These are phyloP conservation scores for Hydractinia symbiolongicarpus DNA, from an alignment of 30 jellyfish, hydroid and myxozoan genomes.

Conservation along the genomic window DNA sequence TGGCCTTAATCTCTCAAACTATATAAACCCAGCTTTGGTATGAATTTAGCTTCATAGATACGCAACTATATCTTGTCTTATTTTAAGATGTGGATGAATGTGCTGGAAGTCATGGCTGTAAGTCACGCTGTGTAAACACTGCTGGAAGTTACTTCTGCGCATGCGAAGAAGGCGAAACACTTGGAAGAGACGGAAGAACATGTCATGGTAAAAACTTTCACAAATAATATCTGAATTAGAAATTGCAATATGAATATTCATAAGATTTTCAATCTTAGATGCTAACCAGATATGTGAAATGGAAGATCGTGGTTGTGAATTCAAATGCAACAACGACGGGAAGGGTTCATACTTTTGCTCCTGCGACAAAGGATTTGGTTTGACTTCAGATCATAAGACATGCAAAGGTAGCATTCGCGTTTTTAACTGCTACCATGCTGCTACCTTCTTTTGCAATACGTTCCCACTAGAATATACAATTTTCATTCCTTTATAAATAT, in stretches of 20 bases:
- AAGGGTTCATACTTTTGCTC: neutral
- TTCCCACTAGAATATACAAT: neutral
- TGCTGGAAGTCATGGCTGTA: neutral
- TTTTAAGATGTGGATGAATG: slow-evolving; percentile 7
- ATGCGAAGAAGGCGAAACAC: neutral
- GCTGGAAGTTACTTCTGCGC: neutral
- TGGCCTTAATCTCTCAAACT: no score
- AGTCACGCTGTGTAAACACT: neutral
- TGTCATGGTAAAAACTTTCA: neutral
- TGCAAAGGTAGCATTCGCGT: neutral
- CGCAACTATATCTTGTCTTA: neutral
- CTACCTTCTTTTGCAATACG: neutral
- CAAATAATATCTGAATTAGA: no score
- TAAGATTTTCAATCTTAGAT: neutral
- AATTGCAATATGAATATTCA: neutral
- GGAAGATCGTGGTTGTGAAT: neutral
- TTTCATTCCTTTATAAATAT: neutral
- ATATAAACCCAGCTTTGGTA: no score
- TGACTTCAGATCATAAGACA: neutral
- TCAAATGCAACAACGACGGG: neutral
- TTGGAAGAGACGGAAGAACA: neutral
- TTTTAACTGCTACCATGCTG: neutral
- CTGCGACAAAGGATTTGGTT: neutral
- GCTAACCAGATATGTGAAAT: neutral
- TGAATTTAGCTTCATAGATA: no score